Evolutionary conservation across 2,797 vertebrate genomes (phyloP).

Genomic region (Mormyrops attenuatus): DNA sequence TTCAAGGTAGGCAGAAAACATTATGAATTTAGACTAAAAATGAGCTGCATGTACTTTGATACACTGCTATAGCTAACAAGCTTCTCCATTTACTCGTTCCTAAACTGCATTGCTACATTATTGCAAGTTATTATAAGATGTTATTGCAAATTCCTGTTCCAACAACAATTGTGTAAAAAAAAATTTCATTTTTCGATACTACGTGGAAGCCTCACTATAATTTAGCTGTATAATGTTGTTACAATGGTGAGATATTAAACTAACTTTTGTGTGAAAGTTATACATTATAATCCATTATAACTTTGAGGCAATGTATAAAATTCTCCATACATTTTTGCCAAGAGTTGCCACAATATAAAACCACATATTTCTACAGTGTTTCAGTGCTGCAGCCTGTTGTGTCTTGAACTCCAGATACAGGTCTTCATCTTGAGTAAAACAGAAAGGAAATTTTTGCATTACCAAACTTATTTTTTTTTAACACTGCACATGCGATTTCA

Average conservation of each 20-base stretch:
- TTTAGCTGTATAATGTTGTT: background rate
- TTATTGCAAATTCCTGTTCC: background rate
- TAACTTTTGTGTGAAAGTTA: background rate
- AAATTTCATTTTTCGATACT: background rate
- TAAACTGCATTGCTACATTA: background rate
- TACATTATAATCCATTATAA: background rate
- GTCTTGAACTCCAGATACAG: background rate
- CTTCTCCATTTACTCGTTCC: background rate
- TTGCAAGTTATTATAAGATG: background rate
- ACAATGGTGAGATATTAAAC: background rate
- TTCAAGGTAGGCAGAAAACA: background rate
- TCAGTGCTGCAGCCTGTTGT: background rate
- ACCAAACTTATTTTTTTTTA: background rate
- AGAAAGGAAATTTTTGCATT: background rate
- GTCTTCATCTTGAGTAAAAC: background rate
- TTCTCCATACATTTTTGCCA: background rate
- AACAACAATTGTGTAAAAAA: background rate
- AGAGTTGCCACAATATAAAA: background rate
- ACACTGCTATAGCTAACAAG: background rate
- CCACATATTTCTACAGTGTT: background rate
- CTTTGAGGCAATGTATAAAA: background rate
- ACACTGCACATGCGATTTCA: background rate
- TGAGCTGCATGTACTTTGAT: background rate
- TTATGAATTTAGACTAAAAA: background rate
- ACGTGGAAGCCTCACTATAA: background rate